Conservation (phyloP, 2,113 vertebrate species). For the Apodemus sylvaticus region DNA sequence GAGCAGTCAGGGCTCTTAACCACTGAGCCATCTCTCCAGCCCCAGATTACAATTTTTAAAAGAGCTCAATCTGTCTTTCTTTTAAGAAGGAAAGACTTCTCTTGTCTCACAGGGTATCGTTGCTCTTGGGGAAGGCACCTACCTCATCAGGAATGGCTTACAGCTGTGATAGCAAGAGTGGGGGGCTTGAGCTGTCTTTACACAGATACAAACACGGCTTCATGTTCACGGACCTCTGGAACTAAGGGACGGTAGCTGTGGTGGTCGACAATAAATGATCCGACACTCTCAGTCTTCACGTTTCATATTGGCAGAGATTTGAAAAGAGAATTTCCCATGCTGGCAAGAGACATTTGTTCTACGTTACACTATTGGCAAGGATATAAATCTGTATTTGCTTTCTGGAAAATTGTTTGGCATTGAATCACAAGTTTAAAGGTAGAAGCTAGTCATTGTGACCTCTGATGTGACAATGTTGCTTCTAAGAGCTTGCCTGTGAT, state of each 20-base stretch:
- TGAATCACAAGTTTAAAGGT: neutral
- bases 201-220: neutral
- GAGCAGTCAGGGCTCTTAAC: no score
- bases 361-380: neutral
- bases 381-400: neutral
- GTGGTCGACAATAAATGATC: neutral
- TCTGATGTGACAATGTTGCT: neutral
- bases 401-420: neutral
- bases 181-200: neutral
- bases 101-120: no score
- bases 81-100: no score
- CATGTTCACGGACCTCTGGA: neutral
- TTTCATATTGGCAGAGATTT: neutral
- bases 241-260: neutral
- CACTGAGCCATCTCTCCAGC: no score
- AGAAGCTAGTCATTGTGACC: neutral
- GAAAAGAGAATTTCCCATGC: neutral
- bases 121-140: neutral
- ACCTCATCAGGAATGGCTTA: neutral
- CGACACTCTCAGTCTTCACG: neutral
- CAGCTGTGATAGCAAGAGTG: neutral
- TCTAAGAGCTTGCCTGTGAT: neutral
- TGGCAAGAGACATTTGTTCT: neutral
- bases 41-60: no score
- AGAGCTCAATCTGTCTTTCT: no score